phyloP scores from a whole-genome alignment of 2,797 vertebrate genomes.

The Argyrosomus regius region DNA sequence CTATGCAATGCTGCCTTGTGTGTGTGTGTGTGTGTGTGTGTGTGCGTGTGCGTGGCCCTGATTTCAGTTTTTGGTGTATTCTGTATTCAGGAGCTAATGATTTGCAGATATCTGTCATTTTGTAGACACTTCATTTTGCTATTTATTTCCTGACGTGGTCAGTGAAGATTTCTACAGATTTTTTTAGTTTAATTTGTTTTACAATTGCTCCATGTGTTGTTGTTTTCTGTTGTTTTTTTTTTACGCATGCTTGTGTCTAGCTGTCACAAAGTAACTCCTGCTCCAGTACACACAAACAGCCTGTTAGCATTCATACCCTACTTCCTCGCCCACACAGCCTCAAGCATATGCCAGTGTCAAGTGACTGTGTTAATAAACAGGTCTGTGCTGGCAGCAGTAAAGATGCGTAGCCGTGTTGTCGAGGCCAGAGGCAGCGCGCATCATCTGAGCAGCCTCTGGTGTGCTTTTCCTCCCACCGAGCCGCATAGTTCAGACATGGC shows the following conservation, averaged over 20 bases:
- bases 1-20: conserved; percentile 72
- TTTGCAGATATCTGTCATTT: conserved; percentile 28
- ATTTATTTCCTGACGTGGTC: conserved; percentile 55
- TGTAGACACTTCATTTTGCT: conserved; percentile 19
- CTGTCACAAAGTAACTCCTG: conserved; percentile 8
- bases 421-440: conserved; percentile 25
- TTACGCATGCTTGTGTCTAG: background rate
- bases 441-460: conserved; percentile 32
- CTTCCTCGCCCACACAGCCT: conserved; percentile 50
- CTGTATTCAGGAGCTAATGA: conserved; percentile 6
- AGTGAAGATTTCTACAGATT: conserved; percentile 35
- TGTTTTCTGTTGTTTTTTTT: background rate
- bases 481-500: conserved; percentile 11
- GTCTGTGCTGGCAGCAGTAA: conserved; percentile 47
- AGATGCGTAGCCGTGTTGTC: conserved; percentile 30
- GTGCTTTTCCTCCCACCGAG: conserved; percentile 21
- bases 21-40: conserved; percentile 15
- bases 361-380: conserved; percentile 64
- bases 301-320: conserved; percentile 36
- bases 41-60: background rate
- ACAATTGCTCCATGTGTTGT: background rate
- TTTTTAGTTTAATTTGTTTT: conserved; percentile 30
- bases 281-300: conserved; percentile 32
- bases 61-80: background rate
- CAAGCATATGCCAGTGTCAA: conserved; percentile 56